Evolutionary conservation across 37 sponge, comb jelly and placozoan genomes (phyloP).

Genomic region (Halichondria panicea): DNA sequence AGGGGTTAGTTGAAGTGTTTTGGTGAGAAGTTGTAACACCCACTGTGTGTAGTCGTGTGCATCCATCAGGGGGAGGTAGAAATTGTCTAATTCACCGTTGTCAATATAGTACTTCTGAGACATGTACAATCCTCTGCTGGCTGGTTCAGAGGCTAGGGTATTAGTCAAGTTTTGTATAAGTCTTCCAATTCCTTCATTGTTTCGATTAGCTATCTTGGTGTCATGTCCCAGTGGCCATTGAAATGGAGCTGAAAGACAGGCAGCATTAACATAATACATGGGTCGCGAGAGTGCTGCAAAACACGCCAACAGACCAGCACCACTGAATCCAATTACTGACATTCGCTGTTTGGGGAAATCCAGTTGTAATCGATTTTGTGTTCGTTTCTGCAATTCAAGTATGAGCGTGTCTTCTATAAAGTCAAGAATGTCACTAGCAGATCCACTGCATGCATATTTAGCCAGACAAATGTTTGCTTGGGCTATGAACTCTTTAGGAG

Average conservation of each 20-base stretch:
- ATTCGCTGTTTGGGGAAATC: slow-evolving; percentile 53
- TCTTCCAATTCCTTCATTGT: background rate
- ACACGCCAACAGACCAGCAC: slow-evolving; percentile 60
- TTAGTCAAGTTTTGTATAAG: background rate
- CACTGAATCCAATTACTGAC: slow-evolving; percentile 57
- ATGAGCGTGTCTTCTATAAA: slow-evolving; percentile 33
- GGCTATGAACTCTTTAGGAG: slow-evolving; percentile 27
- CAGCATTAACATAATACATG: slow-evolving; percentile 45
- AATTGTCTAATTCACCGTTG: slow-evolving; percentile 46
- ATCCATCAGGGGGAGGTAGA: slow-evolving; percentile 31
- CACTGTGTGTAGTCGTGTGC: slow-evolving; percentile 11
- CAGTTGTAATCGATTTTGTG: slow-evolving; percentile 25
- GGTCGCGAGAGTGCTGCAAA: slow-evolving; percentile 68
- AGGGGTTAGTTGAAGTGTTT: slow-evolving; percentile 12
- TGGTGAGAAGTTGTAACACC: slow-evolving; percentile 33
- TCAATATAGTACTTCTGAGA: slow-evolving; percentile 79
- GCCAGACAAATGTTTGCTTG: slow-evolving; percentile 14
- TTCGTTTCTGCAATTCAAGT: slow-evolving; percentile 12
- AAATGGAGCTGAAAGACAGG: slow-evolving; percentile 69
- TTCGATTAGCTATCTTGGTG: too few relatives aligned
- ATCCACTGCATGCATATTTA: background rate
- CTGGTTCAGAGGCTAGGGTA: background rate
- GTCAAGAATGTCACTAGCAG: slow-evolving; percentile 37
- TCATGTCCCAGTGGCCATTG: slow-evolving; percentile 43
- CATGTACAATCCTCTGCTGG: background rate